A percentile compares a stretch with the other conserved stretches of the same genome.
These are phyloP conservation scores for Buceros bicornis DNA, from an alignment of 2,797 vertebrate species.

Conservation along the genomic window DNA sequence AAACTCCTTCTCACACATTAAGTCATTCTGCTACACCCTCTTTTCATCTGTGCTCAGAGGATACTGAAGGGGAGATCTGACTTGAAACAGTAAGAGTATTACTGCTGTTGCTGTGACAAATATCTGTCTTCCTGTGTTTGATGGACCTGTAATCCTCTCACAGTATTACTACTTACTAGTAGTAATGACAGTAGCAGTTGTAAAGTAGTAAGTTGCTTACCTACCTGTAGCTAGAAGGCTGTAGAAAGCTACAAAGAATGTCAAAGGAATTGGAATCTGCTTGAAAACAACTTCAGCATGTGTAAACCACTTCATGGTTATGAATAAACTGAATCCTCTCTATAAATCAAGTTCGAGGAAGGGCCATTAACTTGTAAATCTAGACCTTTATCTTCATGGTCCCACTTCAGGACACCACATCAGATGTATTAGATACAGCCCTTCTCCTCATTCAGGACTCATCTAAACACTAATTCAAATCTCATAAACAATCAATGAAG, in stretches of 20 bases:
- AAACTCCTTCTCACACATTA: neutral
- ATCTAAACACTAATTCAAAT: neutral
- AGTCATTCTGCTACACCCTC: neutral
- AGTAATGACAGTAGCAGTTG: neutral
- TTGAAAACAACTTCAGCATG: neutral
- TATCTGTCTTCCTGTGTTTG: neutral
- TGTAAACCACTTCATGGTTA: neutral
- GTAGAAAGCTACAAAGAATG: neutral
- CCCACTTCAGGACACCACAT: neutral
- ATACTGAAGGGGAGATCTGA: neutral
- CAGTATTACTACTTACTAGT: neutral
- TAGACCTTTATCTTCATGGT: neutral
- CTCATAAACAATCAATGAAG: neutral
- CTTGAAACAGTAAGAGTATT: neutral
- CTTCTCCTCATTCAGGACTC: neutral
- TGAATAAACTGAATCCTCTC: neutral
- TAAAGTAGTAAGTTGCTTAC: neutral
- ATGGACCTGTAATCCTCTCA: neutral
- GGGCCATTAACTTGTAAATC: neutral
- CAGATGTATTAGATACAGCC: neutral
- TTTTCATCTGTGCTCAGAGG: neutral
- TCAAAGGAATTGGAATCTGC: neutral
- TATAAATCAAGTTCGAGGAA: neutral
- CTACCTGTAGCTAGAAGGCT: neutral
- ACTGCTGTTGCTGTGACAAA: neutral